Evolutionary conservation across 2,888 invertebrate species (phyloP).

Genomic region (Patella depressa): DNA sequence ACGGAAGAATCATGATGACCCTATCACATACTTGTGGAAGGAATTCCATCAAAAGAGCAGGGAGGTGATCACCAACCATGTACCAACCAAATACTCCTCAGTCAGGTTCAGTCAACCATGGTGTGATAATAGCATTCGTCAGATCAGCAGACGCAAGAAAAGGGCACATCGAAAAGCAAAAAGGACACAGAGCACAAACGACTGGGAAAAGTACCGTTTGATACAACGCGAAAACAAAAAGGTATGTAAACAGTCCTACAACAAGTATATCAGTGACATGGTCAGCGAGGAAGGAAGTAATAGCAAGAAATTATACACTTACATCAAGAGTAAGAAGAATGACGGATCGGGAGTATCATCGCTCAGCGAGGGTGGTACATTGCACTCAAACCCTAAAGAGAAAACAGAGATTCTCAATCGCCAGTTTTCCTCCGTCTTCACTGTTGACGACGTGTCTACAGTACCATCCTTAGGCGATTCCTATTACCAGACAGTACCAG

Average conservation of each 20-base stretch:
- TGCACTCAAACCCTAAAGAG: background rate
- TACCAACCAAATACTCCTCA: no score
- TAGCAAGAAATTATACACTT: background rate
- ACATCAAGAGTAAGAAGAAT: background rate
- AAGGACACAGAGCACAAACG: no score
- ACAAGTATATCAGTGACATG: background rate
- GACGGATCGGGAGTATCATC: background rate
- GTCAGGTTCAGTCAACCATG: no score
- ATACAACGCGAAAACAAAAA: no score
- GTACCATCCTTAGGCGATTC: background rate
- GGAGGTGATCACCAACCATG: no score
- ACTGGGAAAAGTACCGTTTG: no score
- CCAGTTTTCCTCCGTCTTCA: background rate
- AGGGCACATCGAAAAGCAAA: no score
- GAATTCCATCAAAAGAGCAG: no score
- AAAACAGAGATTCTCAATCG: background rate
- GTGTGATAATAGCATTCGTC: no score
- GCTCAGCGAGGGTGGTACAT: background rate
- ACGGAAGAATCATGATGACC: no score
- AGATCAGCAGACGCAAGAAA: no score
- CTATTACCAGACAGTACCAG: background rate
- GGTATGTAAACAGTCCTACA: background rate
- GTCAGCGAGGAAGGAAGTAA: background rate
- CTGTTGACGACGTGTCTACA: background rate
- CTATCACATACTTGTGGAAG: no score